A percentile compares a stretch with the other conserved stretches of the same genome.
phyloP scores from a whole-genome alignment of 2,113 vertebrate genomes.

The Mirounga angustirostris region DNA sequence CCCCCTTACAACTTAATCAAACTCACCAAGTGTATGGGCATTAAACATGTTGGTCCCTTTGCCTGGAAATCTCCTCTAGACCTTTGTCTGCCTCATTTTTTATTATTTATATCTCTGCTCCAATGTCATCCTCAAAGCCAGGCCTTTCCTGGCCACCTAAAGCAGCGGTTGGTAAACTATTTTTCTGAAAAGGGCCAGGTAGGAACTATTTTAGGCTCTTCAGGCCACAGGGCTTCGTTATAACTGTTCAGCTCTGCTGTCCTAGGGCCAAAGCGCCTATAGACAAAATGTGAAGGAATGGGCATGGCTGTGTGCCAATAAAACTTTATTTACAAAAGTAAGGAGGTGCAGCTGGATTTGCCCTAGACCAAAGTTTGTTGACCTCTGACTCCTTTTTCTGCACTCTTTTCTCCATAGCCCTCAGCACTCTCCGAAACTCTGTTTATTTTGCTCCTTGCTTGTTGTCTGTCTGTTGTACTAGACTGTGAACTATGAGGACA shows the following conservation, averaged over 20 bases:
- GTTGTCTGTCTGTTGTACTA: not conserved
- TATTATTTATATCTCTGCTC: not conserved
- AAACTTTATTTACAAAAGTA: constrained; percentile 33
- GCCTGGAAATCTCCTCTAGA: not conserved
- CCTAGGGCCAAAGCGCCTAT: not conserved
- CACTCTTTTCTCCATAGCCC: not conserved
- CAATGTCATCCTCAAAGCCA: not conserved
- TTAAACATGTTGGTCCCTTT: not conserved
- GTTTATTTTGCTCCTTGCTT: not conserved
- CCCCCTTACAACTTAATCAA: not conserved
- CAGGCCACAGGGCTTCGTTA: accelerated
- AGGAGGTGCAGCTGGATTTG: not conserved
- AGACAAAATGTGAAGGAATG: not conserved
- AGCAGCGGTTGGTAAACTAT: not conserved
- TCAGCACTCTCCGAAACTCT: not conserved
- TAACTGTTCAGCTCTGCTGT: not conserved
- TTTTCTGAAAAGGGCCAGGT: not conserved
- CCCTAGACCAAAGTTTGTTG: not conserved
- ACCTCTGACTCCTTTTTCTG: not conserved
- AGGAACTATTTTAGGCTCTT: not conserved
- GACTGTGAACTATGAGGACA: not conserved
- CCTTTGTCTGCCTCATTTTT: not conserved
- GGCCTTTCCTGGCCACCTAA: not conserved
- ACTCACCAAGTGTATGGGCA: not conserved
- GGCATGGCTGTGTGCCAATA: not conserved